Percentiles rank a stretch among this genome's conserved stretches.
Conservation (phyloP, 2,113 vertebrate species). For the Tupaia tana region DNA sequence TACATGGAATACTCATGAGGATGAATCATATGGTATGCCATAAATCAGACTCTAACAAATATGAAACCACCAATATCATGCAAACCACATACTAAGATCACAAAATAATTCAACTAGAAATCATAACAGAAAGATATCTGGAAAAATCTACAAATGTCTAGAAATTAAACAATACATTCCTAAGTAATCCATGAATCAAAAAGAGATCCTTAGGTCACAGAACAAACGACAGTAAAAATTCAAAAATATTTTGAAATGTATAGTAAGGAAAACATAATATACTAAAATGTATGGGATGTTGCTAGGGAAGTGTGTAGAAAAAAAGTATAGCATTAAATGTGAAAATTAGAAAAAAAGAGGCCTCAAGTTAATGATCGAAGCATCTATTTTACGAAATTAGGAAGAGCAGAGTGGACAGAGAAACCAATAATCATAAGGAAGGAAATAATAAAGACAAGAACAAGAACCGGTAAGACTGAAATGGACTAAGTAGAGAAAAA, state of each 20-base stretch:
- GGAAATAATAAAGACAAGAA: background rate
- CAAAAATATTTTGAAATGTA: background rate
- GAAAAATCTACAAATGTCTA: background rate
- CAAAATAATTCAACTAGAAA: slow-evolving; percentile 30
- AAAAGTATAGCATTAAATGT: background rate
- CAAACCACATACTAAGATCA: background rate
- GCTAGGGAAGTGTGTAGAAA: background rate
- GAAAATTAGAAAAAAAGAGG: background rate
- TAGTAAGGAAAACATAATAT: background rate
- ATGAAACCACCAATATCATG: background rate
- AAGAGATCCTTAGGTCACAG: background rate
- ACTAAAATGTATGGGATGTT: background rate
- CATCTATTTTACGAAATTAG: background rate
- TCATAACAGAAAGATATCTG: background rate
- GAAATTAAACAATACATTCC: background rate
- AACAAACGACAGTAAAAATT: background rate
- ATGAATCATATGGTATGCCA: background rate
- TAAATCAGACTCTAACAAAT: slow-evolving; percentile 24
- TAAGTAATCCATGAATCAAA: background rate
- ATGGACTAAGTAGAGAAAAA: background rate
- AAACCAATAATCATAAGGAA: background rate
- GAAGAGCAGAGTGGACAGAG: background rate
- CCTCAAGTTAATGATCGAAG: background rate
- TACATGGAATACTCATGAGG: background rate
- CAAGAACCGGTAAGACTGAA: background rate